Evolutionary conservation across 1,140 invertebrate genomes (phyloP).

Genomic region (Coelopa frigida): DNA sequence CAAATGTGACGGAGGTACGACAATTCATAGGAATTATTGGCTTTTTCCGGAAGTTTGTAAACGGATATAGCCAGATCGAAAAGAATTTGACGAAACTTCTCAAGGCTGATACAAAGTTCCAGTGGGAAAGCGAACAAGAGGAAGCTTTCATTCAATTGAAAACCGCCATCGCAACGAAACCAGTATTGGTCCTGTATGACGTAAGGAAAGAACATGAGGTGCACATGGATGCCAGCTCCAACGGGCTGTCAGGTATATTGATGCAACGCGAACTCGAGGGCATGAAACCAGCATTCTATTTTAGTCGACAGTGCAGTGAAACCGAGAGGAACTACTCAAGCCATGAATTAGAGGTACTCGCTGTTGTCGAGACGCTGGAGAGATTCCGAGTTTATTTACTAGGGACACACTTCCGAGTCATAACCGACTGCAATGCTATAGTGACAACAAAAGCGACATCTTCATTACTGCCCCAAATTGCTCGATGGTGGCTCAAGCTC

Average conservation of each 20-base stretch:
- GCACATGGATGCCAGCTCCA: constrained; percentile 28
- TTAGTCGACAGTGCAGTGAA: constrained; percentile 13
- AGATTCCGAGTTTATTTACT: constrained; percentile 34
- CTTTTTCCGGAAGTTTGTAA: constrained; percentile 22
- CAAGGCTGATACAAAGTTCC: constrained; percentile 15
- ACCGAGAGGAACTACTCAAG: constrained; percentile 24
- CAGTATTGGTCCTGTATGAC: constrained; percentile 17
- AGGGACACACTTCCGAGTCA: constrained; percentile 38
- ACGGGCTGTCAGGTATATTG: constrained; percentile 27
- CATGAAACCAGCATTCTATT: constrained; percentile 13
- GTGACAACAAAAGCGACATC: constrained; percentile 22
- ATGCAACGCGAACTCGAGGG: constrained; percentile 21
- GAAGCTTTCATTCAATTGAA: constrained; percentile 15
- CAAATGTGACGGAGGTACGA: constrained; percentile 15
- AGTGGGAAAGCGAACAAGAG: constrained; percentile 6
- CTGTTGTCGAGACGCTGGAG: constrained; percentile 9
- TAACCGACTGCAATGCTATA: constrained; percentile 37
- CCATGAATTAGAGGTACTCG: constrained; percentile 27
- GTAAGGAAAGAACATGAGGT: constrained; percentile 19
- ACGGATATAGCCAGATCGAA: constrained; percentile 19
- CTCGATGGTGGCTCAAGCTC: constrained; percentile 30
- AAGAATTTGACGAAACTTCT: constrained; percentile 16
- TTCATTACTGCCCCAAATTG: constrained; percentile 23
- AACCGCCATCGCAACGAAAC: not conserved
- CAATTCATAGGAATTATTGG: constrained; percentile 19